Percentiles rank a stretch among this genome's conserved stretches.
Conservation (phyloP, 1,140 invertebrate genomes). For the Thalassaphorura encarpata region DNA sequence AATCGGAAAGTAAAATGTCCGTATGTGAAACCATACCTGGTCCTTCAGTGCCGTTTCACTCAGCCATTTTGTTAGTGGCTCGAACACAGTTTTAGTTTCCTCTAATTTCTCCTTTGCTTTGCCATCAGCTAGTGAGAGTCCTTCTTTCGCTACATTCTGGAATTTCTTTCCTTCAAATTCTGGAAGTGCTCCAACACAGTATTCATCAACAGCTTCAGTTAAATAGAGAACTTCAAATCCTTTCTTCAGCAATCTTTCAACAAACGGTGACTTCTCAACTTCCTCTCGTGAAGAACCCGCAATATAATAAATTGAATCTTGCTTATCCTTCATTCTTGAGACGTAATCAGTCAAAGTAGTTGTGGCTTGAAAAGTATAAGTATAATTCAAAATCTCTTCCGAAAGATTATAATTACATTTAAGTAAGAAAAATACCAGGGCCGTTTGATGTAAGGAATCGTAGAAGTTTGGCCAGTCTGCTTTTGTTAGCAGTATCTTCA, state of each 20-base stretch:
- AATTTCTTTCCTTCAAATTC: slow-evolving; percentile 99
- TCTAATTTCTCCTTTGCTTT: slow-evolving; percentile 74
- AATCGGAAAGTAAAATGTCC: neutral
- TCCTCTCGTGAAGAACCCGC: slow-evolving; percentile 81
- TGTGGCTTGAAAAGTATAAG: too few relatives aligned
- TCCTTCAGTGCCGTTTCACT: slow-evolving; percentile 76
- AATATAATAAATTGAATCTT: slow-evolving; percentile 93
- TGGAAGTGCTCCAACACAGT: slow-evolving; percentile 90
- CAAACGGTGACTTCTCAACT: slow-evolving; percentile 83
- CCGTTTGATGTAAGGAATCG: slow-evolving; percentile 79
- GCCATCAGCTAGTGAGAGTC: slow-evolving; percentile 73
- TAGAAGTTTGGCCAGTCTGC: slow-evolving; percentile 86
- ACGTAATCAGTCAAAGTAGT: slow-evolving; percentile 85
- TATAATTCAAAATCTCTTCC: too few relatives aligned
- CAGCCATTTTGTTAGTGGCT: slow-evolving; percentile 87
- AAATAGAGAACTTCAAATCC: slow-evolving; percentile 95
- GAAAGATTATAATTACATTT: too few relatives aligned
- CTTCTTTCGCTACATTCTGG: slow-evolving; percentile 99
- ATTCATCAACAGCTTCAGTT: slow-evolving; percentile 96
- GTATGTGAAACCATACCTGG: slow-evolving; percentile 43
- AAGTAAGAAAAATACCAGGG: slow-evolving; percentile 35
- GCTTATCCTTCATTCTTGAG: slow-evolving; percentile 92
- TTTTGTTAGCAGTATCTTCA: slow-evolving; percentile 94
- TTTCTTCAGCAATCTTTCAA: slow-evolving; percentile 82
- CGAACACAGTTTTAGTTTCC: slow-evolving; percentile 66